Evolutionary conservation across 2,888 invertebrate species (phyloP).

Genomic region (Melikaiella ostensackeni): DNA sequence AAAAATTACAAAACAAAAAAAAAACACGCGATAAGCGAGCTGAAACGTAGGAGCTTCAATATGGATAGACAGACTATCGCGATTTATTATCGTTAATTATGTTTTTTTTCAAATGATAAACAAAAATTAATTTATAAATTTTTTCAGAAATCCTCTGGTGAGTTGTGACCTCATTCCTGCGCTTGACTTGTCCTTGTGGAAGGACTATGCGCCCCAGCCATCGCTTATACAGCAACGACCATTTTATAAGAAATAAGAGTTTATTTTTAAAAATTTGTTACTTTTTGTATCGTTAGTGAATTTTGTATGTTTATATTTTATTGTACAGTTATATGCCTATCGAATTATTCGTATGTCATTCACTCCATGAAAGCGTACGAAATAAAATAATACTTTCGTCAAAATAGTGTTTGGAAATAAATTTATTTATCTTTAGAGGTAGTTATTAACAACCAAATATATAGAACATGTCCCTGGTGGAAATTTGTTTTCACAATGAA

Average conservation of each 20-base stretch:
- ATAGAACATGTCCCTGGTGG: no score
- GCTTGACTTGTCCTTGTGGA: conserved; percentile 83
- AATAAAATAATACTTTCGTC: conserved; percentile 14
- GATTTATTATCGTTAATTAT: no score
- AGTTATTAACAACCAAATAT: no score
- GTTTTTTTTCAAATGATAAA: no score
- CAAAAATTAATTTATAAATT: no score
- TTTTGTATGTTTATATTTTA: conserved; percentile 23
- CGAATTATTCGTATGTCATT: background rate
- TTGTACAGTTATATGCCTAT: conserved; percentile 30
- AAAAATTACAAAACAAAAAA: no score
- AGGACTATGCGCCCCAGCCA: conserved; percentile 65
- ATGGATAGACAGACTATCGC: no score
- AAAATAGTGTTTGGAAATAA: background rate
- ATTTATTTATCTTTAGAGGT: no score
- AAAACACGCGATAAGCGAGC: no score
- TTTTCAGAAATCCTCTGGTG: conserved; percentile 82
- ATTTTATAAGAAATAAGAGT: conserved; percentile 18
- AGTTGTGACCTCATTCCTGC: conserved; percentile 82
- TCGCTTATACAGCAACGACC: conserved; percentile 17
- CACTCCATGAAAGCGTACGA: conserved; percentile 5
- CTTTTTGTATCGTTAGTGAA: conserved; percentile 35
- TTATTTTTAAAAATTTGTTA: conserved; percentile 46
- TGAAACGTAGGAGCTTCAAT: no score
- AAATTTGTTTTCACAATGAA: no score